Percentiles rank a stretch among this genome's conserved stretches.
Evolutionary conservation across 2,113 vertebrate species (phyloP).

Genomic region (Corydoras sp.): DNA sequence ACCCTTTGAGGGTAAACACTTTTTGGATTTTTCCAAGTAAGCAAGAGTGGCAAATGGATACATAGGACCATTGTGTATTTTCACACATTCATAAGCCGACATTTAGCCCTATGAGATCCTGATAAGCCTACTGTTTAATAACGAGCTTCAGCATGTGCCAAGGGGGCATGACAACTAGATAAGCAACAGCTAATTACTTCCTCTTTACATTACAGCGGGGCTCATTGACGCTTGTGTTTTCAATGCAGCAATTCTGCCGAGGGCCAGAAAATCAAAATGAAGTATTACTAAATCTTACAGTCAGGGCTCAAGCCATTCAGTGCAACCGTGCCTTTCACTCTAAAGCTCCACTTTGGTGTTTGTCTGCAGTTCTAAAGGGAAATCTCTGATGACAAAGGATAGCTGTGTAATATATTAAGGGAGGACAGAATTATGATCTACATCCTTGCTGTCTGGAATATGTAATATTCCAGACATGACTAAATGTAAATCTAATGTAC

Average conservation of each 20-base stretch:
- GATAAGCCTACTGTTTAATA: background rate
- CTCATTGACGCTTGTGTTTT: slow-evolving; percentile 32
- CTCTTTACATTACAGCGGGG: slow-evolving; percentile 28
- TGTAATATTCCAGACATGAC: no score
- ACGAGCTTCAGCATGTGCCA: slow-evolving; percentile 33
- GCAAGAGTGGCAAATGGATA: slow-evolving; percentile 2
- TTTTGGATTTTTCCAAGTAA: background rate
- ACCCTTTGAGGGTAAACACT: slow-evolving; percentile 1
- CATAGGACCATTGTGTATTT: background rate
- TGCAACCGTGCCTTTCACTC: no score
- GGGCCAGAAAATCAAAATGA: background rate
- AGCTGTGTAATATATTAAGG: no score
- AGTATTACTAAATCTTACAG: slow-evolving; percentile 1
- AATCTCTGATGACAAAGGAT: no score
- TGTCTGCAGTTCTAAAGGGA: no score
- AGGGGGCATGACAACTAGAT: slow-evolving; percentile 38
- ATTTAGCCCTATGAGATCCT: no score
- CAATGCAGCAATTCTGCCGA: slow-evolving; percentile 25
- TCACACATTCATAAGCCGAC: no score
- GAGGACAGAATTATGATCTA: no score
- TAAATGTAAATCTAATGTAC: no score
- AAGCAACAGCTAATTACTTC: slow-evolving; percentile 43
- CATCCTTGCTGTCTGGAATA: no score
- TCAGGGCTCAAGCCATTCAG: background rate
- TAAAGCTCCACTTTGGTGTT: no score